Evolutionary conservation across 2,113 vertebrate species (phyloP).

Genomic region (Chlamydotis undulata): DNA sequence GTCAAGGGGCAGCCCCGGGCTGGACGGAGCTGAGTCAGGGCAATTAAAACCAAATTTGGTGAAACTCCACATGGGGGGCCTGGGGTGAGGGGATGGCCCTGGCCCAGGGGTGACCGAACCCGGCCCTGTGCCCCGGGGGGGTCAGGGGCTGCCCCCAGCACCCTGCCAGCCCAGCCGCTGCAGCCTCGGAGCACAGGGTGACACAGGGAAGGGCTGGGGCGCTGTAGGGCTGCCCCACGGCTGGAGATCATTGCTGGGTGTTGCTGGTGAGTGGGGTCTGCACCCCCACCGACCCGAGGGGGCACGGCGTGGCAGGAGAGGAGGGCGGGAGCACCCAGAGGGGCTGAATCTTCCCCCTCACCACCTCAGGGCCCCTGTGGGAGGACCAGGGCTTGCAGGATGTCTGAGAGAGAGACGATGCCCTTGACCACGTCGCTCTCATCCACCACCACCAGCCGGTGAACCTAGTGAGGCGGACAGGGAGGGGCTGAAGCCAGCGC

Average conservation of each 20-base stretch:
- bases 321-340: neutral
- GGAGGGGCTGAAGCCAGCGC: neutral
- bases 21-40: neutral
- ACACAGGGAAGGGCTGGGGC: neutral
- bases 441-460: slow-evolving; percentile 94
- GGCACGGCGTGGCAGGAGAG: neutral
- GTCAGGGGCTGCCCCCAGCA: neutral
- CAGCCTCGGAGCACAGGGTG: neutral
- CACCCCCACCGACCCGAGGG: neutral
- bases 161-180: neutral
- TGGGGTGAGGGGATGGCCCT: neutral
- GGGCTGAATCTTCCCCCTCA: neutral
- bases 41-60: neutral
- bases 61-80: rapidly evolving
- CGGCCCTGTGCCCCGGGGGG: rapidly evolving
- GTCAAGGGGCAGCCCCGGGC: neutral
- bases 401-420: slow-evolving; percentile 94
- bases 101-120: neutral
- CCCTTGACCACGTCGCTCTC: slow-evolving; percentile 94
- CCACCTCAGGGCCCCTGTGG: slow-evolving; percentile 74
- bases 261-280: slow-evolving; percentile 12
- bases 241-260: slow-evolving; percentile 24
- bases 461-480: slow-evolving; percentile 79
- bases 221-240: neutral
- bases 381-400: slow-evolving; percentile 92